Evolutionary conservation across 1,140 invertebrate species (phyloP), one percentile per base, ranked within the genome.

Genomic region (Xylocopa sonorina): DNA sequence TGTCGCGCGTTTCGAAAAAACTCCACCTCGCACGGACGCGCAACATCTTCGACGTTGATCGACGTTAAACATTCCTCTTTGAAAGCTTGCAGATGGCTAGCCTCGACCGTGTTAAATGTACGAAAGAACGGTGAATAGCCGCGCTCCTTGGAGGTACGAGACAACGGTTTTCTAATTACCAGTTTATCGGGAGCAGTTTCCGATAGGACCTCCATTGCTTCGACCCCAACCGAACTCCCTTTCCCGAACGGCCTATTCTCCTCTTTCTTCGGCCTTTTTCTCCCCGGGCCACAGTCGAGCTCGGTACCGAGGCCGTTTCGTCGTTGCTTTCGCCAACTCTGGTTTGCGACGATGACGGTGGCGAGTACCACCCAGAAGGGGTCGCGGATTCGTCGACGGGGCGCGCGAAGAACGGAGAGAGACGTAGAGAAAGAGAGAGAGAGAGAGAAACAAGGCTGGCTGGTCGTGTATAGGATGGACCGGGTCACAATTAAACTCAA

Each of bases 401-500:
- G 34, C 29, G 46, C 29, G 41, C 18, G 34, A 21, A 29, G 57
- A 1, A 51, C 29, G 51, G 43, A 21, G 6, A 16, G 24, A 68
- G 51, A 24, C 9, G 38, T 4, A 9, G 38, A 38, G 38, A 9
- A 38, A 4, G 38, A 58, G 43, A n/a, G 7, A 16, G 34, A 75
- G 51, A 27, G 32, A 41, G 7, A 32, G 16, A 32, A n/a, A 24
- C 5, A 27, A 38, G 38, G 48, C 10, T 21, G 7, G 38, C n/a
- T 16, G 27, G n/a, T 10, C n/a, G 21, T 80, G 34, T 69, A 62
- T 51, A 73, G 77, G 34, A 46, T 62, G 69, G 55, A 81, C 29
- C n/a, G 77, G 74, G 32, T 85, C 60, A 87, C 87, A 87, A 89
- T 89, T 85, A 85, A 86, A 83, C 80, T 82, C 87, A 85, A 87